These are phyloP conservation scores for Odiellus spinosus DNA, from an alignment of 2,888 invertebrate genomes.

Conservation along the genomic window DNA sequence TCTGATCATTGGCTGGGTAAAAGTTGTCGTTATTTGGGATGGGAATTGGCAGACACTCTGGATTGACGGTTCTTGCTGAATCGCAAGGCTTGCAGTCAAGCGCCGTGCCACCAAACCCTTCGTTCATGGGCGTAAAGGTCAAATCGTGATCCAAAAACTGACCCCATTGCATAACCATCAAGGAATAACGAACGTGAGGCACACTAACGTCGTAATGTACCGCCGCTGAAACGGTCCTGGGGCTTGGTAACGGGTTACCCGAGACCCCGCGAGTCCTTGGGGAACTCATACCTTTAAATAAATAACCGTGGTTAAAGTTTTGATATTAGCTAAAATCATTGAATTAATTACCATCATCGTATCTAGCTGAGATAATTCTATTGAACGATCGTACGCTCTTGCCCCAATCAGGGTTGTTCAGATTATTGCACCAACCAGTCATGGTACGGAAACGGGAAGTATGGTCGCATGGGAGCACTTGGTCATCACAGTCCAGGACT, in stretches of 20 bases:
- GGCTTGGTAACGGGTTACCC: constrained; percentile 44
- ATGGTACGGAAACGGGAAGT: constrained; percentile 41
- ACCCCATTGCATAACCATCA: constrained; percentile 90
- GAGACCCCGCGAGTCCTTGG: constrained; percentile 6
- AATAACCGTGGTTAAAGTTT: neutral
- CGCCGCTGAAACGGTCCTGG: constrained; percentile 65
- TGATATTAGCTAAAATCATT: neutral
- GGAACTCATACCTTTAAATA: constrained; percentile 14
- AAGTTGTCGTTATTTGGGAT: constrained; percentile 76
- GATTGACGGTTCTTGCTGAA: constrained; percentile 68
- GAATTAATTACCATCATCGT: constrained; percentile 53
- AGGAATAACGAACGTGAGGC: constrained; percentile 66
- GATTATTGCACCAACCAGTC: constrained; percentile 74
- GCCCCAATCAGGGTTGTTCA: constrained; percentile 65
- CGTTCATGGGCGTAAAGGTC: constrained; percentile 59
- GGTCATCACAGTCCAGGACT: constrained; percentile 40
- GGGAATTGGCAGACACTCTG: constrained; percentile 82
- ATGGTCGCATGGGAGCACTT: constrained; percentile 50
- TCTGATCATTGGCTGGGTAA: constrained; percentile 37
- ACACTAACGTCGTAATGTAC: constrained; percentile 86
- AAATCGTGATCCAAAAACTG: constrained; percentile 86
- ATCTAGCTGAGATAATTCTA: constrained; percentile 62
- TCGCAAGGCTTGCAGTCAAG: constrained; percentile 79
- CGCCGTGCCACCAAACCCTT: constrained; percentile 9
- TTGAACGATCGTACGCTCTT: constrained; percentile 72